Evolutionary conservation across 2,797 vertebrate genomes (phyloP).

Genomic region (Pangasius djambal): DNA sequence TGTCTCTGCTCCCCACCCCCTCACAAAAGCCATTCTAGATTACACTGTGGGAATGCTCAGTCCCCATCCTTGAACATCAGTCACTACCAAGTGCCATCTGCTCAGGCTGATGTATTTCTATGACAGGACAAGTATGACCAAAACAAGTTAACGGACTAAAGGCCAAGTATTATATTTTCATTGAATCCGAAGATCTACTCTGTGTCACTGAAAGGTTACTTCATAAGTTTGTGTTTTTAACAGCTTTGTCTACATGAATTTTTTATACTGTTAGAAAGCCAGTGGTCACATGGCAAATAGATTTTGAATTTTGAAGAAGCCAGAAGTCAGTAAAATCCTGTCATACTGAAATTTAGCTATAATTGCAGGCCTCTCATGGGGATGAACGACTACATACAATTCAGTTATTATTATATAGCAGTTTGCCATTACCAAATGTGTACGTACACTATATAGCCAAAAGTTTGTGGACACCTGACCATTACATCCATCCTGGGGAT

Average conservation of each 20-base stretch:
- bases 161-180: background rate
- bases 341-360: background rate
- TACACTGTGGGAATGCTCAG: conserved; percentile 14
- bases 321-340: background rate
- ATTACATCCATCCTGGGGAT: too few relatives aligned
- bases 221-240: background rate
- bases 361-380: background rate
- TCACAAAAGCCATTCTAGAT: conserved; percentile 17
- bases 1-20: conserved; percentile 18
- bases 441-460: background rate
- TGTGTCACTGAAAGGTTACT: background rate
- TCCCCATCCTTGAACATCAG: background rate
- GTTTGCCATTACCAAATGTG: background rate
- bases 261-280: background rate
- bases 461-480: too few relatives aligned
- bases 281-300: background rate
- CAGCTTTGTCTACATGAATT: too few relatives aligned
- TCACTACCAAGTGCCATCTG: background rate
- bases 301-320: background rate
- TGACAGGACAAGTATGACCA: background rate
- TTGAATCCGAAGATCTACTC: background rate
- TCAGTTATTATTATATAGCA: background rate
- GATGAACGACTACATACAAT: background rate
- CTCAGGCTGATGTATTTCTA: background rate
- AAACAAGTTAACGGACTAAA: background rate